Evolutionary conservation across 2,797 vertebrate genomes (phyloP), one percentile per base, ranked within the genome.

Genomic region (Microhierax caerulescens): DNA sequence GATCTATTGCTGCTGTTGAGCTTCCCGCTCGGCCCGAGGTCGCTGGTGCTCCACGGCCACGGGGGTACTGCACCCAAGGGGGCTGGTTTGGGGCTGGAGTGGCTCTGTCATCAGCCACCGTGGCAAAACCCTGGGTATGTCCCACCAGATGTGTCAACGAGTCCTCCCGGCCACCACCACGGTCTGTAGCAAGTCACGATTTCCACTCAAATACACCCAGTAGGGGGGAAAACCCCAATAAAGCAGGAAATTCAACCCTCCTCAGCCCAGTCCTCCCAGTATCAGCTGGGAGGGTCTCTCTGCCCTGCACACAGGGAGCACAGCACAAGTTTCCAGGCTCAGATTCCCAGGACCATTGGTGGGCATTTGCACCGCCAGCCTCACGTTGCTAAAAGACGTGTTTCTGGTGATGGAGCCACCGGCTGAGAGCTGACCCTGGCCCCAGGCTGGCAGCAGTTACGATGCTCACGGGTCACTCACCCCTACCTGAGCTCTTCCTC

Each of bases 21-120:
- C 36, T 82, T 57, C 21, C 41, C 0, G 0, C 59, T 28, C 34
- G 32, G 65, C 61, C 73, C 2, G 2, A 8, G 73, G 64, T 22
- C 2, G 2, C 20, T 21, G 78, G 19, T 37, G 70, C 34, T 23
- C 69, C 4, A 0, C 5, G 5, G 34, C n/a, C 16, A 0, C 0
- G 8, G 30, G 48, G 57, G 2, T 24, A 11, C 43, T 19, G 3
- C n/a, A 5, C 22, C 5, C 4, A 54, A 19, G 4, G 45, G 78
- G 53, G 14, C 4, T 28, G 4, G 25, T 25, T 7, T 3, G 2
- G 50, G 85, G 24, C 45, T 45, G 5, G 2, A n/a, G n/a, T 25
- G 68, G 41, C 77, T 85, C 65, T 76, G 56, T 28, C 23, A 2
- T 45, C 76, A 51, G 73, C 32, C 82, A 39, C 8, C 3, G 1